A percentile compares a stretch with the other conserved stretches of the same genome.
Evolutionary conservation across 1,140 invertebrate species (phyloP).

Genomic region (Delia radicum): DNA sequence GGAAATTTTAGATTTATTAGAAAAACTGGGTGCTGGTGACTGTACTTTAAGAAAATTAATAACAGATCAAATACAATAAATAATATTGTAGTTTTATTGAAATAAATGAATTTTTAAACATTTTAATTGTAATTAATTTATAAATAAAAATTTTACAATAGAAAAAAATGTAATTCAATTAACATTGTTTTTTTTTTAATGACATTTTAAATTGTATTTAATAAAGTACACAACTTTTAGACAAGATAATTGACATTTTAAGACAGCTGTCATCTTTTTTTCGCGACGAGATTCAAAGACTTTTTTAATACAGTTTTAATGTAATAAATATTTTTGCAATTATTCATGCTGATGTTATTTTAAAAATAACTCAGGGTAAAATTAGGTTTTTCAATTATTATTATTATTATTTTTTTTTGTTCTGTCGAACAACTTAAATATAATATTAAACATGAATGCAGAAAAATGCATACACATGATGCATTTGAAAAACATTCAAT

Average conservation of each 20-base stretch:
- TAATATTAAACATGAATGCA: too few relatives aligned
- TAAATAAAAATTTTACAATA: not conserved
- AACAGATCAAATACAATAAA: conserved; percentile 43
- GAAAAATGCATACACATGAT: not conserved
- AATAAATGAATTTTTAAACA: not conserved
- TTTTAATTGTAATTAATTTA: not conserved
- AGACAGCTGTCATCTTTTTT: conserved; percentile 23
- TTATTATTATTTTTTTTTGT: not conserved
- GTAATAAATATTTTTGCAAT: not conserved
- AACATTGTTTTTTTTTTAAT: not conserved
- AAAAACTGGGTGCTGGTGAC: conserved; percentile 54
- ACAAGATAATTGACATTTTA: conserved; percentile 24
- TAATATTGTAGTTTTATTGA: not conserved
- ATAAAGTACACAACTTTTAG: conserved; percentile 7
- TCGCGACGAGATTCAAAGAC: not conserved
- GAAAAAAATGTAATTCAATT: not conserved
- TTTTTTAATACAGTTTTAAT: too few relatives aligned
- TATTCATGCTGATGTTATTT: not conserved
- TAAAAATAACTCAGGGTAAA: conserved; percentile 2
- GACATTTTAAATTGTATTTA: conserved; percentile 15
- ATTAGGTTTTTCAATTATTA: not conserved
- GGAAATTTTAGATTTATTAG: conserved; percentile 54
- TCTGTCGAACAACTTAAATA: too few relatives aligned
- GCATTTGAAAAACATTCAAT: not conserved
- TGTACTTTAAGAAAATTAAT: conserved; percentile 57